Evolutionary conservation across 2,888 invertebrate genomes (phyloP).

Genomic region (Limenitis arthemis): DNA sequence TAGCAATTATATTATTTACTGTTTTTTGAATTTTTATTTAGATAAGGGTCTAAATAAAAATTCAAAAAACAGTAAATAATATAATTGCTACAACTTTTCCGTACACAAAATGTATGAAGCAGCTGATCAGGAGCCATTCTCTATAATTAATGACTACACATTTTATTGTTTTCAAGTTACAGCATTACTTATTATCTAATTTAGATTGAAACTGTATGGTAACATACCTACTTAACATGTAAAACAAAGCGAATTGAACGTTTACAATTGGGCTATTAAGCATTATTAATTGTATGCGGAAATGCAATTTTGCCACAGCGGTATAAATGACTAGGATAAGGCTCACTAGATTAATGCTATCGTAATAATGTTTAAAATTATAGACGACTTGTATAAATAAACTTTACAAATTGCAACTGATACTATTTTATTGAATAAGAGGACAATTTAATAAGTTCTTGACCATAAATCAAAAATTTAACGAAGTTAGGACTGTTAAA

Average conservation of each 20-base stretch:
- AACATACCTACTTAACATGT: conserved; percentile 21
- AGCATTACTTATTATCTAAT: conserved; percentile 17
- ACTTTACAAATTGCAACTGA: no score
- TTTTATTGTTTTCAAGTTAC: conserved; percentile 20
- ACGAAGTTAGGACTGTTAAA: no score
- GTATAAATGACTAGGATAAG: conserved; percentile 4
- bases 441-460: no score
- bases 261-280: conserved; percentile 11
- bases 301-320: conserved; percentile 7
- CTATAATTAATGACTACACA: conserved; percentile 12
- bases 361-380: no score
- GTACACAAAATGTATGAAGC: neutral
- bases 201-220: conserved; percentile 12
- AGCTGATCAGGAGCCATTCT: conserved; percentile 4
- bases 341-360: no score
- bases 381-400: no score
- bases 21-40: neutral
- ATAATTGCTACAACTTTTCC: conserved; percentile 6
- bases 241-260: conserved; percentile 10
- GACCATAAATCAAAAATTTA: no score
- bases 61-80: neutral
- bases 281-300: conserved; percentile 6
- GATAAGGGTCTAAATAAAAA: no score
- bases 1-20: neutral
- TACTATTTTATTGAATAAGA: no score